Evolutionary conservation across 2,113 vertebrate genomes (phyloP).

Genomic region (Erinaceus europaeus): DNA sequence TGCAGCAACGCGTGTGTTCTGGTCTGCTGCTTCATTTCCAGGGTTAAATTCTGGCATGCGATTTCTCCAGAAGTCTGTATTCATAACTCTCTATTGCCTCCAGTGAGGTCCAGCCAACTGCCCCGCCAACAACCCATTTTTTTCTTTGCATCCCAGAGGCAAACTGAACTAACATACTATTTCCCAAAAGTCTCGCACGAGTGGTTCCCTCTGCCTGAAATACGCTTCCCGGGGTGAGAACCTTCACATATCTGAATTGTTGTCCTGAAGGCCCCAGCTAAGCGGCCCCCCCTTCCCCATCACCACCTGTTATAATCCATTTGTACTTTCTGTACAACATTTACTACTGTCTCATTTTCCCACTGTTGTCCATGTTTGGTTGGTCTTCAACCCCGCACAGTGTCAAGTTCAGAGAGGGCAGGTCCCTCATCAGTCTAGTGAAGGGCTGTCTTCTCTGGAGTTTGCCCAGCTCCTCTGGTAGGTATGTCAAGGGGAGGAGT

Average conservation of each 20-base stretch:
- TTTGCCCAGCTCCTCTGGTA: not conserved
- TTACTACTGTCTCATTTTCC: not conserved
- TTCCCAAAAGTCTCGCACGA: not conserved
- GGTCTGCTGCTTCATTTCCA: not conserved
- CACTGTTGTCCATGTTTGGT: not conserved
- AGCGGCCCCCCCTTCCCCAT: not conserved
- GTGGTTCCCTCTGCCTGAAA: no score
- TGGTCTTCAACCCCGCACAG: not conserved
- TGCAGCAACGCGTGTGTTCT: accelerated
- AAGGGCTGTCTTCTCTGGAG: not conserved
- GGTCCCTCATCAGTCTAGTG: no score
- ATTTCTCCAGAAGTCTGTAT: no score
- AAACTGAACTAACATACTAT: not conserved
- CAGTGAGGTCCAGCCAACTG: no score
- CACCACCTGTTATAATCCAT: not conserved
- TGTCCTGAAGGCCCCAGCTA: not conserved
- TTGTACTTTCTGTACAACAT: not conserved
- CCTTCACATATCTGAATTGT: not conserved
- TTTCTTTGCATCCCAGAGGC: not conserved
- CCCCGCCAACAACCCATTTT: not conserved
- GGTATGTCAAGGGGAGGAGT: not conserved
- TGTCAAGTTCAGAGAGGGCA: not conserved
- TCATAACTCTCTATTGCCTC: not conserved
- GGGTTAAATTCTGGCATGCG: not conserved
- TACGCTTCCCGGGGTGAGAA: not conserved